A percentile compares a stretch with the other conserved stretches of the same genome.
These are phyloP conservation scores for Sarcophilus harrisii DNA, from an alignment of 2,797 vertebrate genomes.

Conservation along the genomic window DNA sequence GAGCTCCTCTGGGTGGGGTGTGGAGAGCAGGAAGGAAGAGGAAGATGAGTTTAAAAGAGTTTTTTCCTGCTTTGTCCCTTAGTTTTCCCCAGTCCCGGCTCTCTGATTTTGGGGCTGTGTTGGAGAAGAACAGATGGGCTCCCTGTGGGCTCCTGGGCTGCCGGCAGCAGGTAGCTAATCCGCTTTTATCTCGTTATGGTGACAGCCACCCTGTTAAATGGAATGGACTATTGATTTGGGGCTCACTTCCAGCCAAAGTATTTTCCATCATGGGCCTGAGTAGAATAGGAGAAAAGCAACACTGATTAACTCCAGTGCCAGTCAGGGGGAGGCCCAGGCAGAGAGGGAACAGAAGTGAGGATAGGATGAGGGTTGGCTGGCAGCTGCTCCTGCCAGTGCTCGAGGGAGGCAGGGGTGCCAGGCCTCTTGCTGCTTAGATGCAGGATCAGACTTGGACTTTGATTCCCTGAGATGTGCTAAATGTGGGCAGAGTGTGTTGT, in stretches of 20 bases:
- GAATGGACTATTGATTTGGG: slow-evolving; percentile 91
- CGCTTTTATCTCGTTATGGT: slow-evolving; percentile 91
- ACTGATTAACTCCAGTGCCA: slow-evolving; percentile 86
- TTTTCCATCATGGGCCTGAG: slow-evolving; percentile 87
- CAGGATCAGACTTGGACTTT: not conserved
- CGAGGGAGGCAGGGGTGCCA: not conserved
- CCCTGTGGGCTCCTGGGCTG: slow-evolving; percentile 67
- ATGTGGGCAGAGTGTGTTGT: not conserved
- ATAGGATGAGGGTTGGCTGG: not conserved
- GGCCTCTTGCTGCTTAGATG: not conserved
- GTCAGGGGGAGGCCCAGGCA: slow-evolving; percentile 59
- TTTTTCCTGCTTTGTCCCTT: not conserved
- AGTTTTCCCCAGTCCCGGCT: not conserved
- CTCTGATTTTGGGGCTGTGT: not conserved
- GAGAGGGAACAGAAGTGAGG: not conserved
- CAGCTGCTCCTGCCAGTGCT: not conserved
- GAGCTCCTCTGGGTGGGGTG: slow-evolving; percentile 8
- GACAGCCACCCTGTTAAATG: slow-evolving; percentile 91
- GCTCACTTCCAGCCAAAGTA: slow-evolving; percentile 86
- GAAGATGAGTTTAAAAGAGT: not conserved
- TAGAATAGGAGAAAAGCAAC: slow-evolving; percentile 85
- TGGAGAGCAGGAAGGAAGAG: not conserved
- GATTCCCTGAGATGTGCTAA: not conserved
- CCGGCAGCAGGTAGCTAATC: slow-evolving; percentile 86
- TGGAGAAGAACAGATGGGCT: slow-evolving; percentile 65